A percentile compares a stretch with the other conserved stretches of the same genome.
Conservation (phyloP, 2,113 vertebrate genomes). For the Poecilia latipinna region DNA sequence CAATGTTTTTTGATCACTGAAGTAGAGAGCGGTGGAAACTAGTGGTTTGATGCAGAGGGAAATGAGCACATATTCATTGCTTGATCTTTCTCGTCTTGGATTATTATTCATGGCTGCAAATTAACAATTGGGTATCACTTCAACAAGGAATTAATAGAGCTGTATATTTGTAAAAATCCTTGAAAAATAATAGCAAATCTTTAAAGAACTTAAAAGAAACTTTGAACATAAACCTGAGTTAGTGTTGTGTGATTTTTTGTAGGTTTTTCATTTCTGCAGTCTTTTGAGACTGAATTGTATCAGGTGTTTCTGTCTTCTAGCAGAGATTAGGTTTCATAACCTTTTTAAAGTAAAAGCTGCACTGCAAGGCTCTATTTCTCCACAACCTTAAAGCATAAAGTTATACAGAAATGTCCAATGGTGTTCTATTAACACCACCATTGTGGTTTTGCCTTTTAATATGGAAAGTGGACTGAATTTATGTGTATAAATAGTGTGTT, state of each 20-base stretch:
- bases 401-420: background rate
- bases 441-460: background rate
- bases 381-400: background rate
- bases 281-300: background rate
- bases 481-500: too few species aligned
- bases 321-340: background rate
- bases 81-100: background rate
- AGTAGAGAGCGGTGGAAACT: background rate
- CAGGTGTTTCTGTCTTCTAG: background rate
- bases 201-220: background rate
- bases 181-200: background rate
- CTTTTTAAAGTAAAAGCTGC: background rate
- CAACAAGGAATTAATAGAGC: background rate
- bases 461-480: too few species aligned
- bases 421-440: background rate
- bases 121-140: background rate
- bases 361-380: background rate
- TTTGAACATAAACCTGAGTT: too few species aligned
- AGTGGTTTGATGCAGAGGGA: background rate
- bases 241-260: too few species aligned
- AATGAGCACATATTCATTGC: background rate
- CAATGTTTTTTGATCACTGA: background rate
- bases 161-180: background rate
- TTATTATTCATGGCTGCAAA: background rate
- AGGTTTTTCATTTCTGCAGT: background rate